Evolutionary conservation across 2,888 invertebrate species (phyloP).

Genomic region (Latheticus oryzae): DNA sequence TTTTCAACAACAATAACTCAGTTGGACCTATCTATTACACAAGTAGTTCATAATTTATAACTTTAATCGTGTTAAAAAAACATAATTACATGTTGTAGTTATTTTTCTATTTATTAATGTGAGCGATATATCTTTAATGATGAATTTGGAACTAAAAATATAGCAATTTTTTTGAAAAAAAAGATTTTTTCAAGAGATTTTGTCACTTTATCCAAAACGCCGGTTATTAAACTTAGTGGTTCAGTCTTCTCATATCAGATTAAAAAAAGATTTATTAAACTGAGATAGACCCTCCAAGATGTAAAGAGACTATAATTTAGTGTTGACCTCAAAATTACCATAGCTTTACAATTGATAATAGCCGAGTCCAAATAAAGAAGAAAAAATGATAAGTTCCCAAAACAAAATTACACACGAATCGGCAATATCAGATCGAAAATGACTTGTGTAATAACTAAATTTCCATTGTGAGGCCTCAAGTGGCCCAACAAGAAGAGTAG

Average conservation of each 20-base stretch:
- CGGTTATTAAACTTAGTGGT: conserved; percentile 5
- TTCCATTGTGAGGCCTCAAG: conserved; percentile 29
- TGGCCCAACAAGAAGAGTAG: conserved; percentile 40
- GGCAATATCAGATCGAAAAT: conserved; percentile 20
- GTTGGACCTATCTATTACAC: too few relatives aligned
- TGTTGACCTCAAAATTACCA: conserved; percentile 16
- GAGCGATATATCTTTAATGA: too few relatives aligned
- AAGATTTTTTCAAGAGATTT: too few relatives aligned
- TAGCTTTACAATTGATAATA: background rate
- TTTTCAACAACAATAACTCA: too few relatives aligned
- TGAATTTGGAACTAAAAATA: too few relatives aligned
- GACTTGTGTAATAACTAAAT: conserved; percentile 36
- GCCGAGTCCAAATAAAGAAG: conserved; percentile 1
- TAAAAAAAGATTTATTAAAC: conserved; percentile 10
- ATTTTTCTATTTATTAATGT: too few relatives aligned
- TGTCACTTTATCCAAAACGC: too few relatives aligned
- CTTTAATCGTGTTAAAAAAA: too few relatives aligned
- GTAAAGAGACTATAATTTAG: conserved; percentile 20
- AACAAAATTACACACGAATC: conserved; percentile 6
- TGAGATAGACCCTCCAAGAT: background rate
- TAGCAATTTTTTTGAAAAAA: too few relatives aligned
- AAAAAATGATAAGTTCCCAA: conserved; percentile 6
- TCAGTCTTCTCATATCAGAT: conserved; percentile 6
- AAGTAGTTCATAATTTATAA: too few relatives aligned
- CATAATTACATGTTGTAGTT: too few relatives aligned